A percentile compares a stretch with the other conserved stretches of the same genome.
Evolutionary conservation across 2,888 invertebrate genomes (phyloP).

Genomic region (Chaetoderma sp.): DNA sequence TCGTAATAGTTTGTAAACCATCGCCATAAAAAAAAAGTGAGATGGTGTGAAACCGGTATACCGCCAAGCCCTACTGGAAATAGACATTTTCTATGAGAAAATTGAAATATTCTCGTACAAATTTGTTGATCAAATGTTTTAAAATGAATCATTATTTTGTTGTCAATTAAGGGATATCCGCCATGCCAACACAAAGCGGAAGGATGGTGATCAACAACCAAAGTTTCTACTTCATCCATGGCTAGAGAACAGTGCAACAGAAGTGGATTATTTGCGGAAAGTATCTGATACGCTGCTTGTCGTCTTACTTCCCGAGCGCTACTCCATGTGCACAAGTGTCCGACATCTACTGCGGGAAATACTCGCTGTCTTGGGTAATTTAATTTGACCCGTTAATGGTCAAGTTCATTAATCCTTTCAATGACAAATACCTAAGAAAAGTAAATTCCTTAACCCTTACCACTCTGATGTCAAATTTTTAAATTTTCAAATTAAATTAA

Average conservation of each 20-base stretch:
- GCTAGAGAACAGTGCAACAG: slow-evolving; percentile 79
- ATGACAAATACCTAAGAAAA: too few relatives aligned
- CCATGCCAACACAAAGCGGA: slow-evolving; percentile 73
- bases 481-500: too few relatives aligned
- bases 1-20: too few relatives aligned
- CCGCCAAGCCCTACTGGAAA: too few relatives aligned
- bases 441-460: too few relatives aligned
- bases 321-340: slow-evolving; percentile 79
- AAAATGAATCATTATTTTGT: too few relatives aligned
- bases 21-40: too few relatives aligned
- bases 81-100: too few relatives aligned
- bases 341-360: slow-evolving; percentile 86
- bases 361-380: slow-evolving; percentile 84
- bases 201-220: neutral
- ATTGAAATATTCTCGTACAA: too few relatives aligned
- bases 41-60: too few relatives aligned
- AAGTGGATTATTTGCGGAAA: slow-evolving; percentile 84
- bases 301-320: slow-evolving; percentile 84
- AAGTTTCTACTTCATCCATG: slow-evolving; percentile 73
- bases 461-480: too few relatives aligned
- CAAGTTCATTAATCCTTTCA: neutral
- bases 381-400: neutral
- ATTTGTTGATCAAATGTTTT: too few relatives aligned
- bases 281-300: slow-evolving; percentile 86
- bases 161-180: slow-evolving; percentile 78